Evolutionary conservation across 1,140 invertebrate species (phyloP).

Genomic region (Caerostris darwini): DNA sequence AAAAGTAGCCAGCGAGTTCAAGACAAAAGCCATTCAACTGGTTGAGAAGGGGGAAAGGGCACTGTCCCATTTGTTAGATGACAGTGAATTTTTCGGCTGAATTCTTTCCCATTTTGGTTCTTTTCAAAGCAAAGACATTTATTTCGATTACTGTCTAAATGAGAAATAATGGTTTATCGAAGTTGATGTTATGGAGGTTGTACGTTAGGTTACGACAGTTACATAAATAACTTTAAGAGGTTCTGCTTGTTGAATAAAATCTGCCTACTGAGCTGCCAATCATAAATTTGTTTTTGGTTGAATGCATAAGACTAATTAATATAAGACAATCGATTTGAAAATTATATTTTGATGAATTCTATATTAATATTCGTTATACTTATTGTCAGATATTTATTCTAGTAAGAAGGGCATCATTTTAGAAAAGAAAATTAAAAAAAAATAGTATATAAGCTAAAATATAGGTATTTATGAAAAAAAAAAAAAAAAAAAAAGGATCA

Average conservation of each 20-base stretch:
- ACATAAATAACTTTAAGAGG: not conserved
- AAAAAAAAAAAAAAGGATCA: too few species aligned
- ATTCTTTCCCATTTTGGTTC: not conserved
- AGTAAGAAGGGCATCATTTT: too few species aligned
- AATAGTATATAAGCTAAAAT: too few species aligned
- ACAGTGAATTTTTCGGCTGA: not conserved
- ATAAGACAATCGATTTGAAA: too few species aligned
- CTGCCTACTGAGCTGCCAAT: not conserved
- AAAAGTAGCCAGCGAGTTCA: not conserved
- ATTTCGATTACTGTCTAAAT: not conserved
- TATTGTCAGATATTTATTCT: too few species aligned
- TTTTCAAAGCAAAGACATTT: not conserved
- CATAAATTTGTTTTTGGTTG: too few species aligned
- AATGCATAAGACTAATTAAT: too few species aligned
- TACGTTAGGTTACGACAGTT: not conserved
- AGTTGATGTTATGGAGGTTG: not conserved
- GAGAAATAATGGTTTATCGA: not conserved
- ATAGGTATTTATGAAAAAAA: too few species aligned
- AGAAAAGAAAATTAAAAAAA: too few species aligned
- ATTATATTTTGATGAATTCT: too few species aligned
- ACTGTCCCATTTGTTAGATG: not conserved
- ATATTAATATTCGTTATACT: too few species aligned
- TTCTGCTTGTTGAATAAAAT: not conserved
- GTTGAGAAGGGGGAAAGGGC: not conserved
- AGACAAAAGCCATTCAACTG: slow-evolving; percentile 12